Percentiles rank a stretch among this genome's conserved stretches.
These are phyloP conservation scores for Procavia capensis DNA, from an alignment of 2,113 vertebrate species.

Conservation along the genomic window DNA sequence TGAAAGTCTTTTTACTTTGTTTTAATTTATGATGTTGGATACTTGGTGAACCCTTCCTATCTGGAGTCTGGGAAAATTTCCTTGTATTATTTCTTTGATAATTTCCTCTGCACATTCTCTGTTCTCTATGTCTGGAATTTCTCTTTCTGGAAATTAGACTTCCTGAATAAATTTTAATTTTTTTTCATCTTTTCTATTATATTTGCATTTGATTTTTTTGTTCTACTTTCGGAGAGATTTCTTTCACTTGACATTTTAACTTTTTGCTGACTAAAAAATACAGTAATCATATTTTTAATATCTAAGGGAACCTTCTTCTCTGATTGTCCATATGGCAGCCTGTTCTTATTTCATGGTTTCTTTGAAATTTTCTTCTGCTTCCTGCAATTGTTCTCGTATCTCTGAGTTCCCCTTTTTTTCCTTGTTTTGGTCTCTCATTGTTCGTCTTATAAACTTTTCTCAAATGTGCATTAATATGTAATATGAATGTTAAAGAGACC, in stretches of 20 bases:
- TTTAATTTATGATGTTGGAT: background rate
- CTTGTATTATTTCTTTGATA: background rate
- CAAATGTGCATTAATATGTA: background rate
- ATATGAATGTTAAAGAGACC: background rate
- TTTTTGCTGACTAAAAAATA: slow-evolving; percentile 12
- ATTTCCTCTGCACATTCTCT: background rate
- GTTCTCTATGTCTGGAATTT: slow-evolving; percentile 4
- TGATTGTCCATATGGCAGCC: background rate
- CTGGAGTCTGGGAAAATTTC: background rate
- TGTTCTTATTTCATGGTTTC: background rate
- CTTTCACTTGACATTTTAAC: slow-evolving; percentile 47
- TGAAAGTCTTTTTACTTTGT: background rate
- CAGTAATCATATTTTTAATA: background rate
- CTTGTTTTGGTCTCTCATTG: background rate
- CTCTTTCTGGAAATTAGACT: background rate
- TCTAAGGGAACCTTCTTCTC: background rate
- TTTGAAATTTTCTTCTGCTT: background rate
- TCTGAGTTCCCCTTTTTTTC: background rate
- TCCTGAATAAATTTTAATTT: background rate
- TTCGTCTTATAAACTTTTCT: background rate
- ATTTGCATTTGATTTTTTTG: background rate
- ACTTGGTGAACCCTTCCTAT: background rate
- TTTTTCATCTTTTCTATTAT: background rate
- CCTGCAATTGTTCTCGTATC: background rate
- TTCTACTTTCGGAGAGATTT: background rate